Evolutionary conservation across 2,797 vertebrate genomes (phyloP).

Genomic region (Vireo griseus): DNA sequence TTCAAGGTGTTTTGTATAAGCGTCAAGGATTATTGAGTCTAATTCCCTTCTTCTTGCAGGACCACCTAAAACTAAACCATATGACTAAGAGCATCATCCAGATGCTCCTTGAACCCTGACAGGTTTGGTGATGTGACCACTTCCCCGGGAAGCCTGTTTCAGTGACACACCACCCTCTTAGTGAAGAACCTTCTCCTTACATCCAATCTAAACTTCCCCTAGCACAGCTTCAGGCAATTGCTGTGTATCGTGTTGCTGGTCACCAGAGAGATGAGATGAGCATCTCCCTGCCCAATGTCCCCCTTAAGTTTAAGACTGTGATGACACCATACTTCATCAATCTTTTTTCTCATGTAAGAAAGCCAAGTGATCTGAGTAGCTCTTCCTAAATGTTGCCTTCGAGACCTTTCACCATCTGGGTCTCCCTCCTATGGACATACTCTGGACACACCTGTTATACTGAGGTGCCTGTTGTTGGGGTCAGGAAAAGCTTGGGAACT

Average conservation of each 20-base stretch:
- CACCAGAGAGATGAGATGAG: not conserved
- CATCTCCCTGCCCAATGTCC: not conserved
- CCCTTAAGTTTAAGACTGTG: not conserved
- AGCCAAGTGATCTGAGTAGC: not conserved
- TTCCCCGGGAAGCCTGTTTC: not conserved
- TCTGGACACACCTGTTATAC: not conserved
- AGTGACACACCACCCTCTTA: not conserved
- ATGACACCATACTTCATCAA: not conserved
- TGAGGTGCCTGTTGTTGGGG: too few species aligned
- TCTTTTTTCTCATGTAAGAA: not conserved
- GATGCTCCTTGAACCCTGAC: not conserved
- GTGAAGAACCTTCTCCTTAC: not conserved
- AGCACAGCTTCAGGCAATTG: not conserved
- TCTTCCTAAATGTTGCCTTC: not conserved
- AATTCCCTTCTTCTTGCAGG: not conserved
- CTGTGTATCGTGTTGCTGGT: not conserved
- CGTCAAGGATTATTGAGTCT: fast-evolving
- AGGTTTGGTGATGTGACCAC: not conserved
- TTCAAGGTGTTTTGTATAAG: not conserved
- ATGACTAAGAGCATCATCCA: not conserved
- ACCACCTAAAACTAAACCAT: not conserved
- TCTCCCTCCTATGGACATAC: not conserved
- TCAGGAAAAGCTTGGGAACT: too few species aligned
- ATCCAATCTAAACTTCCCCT: not conserved
- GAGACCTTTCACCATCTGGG: not conserved